phyloP scores from a whole-genome alignment of 2,113 vertebrate species.

The Dissostichus mawsoni region DNA sequence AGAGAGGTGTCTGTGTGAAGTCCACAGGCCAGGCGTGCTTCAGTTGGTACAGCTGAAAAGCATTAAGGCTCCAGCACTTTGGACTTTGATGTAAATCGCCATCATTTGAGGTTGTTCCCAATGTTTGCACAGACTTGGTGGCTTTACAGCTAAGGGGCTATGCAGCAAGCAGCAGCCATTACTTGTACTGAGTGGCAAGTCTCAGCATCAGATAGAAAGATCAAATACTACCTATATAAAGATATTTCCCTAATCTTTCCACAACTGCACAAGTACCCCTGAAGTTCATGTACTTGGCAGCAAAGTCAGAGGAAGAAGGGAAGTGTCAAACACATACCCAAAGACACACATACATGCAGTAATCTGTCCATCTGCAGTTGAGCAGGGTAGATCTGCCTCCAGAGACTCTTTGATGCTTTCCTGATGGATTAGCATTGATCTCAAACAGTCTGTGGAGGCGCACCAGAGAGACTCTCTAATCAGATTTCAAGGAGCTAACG shows the following conservation, averaged over 20 bases:
- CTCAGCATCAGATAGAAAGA: neutral
- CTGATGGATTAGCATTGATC: slow-evolving; percentile 64
- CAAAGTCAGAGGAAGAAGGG: slow-evolving; percentile 24
- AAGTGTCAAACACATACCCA: slow-evolving; percentile 11
- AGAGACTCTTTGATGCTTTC: slow-evolving; percentile 61
- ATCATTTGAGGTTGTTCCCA: slow-evolving; percentile 56
- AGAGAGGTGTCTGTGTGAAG: slow-evolving; percentile 25
- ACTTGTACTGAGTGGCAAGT: neutral
- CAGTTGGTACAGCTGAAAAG: slow-evolving; percentile 68
- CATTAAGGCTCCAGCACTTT: slow-evolving; percentile 53
- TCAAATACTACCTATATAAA: neutral
- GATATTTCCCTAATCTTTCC: too few species aligned
- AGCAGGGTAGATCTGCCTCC: slow-evolving; percentile 47
- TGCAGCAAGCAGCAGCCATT: slow-evolving; percentile 7
- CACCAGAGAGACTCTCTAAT: slow-evolving; percentile 29
- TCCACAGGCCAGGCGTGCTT: slow-evolving; percentile 32
- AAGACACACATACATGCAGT: neutral
- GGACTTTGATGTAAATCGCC: slow-evolving; percentile 67
- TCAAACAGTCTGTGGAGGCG: slow-evolving; percentile 9
- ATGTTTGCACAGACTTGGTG: slow-evolving; percentile 63
- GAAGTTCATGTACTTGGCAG: neutral
- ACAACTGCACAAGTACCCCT: too few species aligned
- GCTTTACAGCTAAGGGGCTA: slow-evolving; percentile 39
- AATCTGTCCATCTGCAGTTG: slow-evolving; percentile 73
- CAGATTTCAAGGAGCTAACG: slow-evolving; percentile 33